Evolutionary conservation across 2,113 vertebrate genomes (phyloP).

Genomic region (Probosciger aterrimus): DNA sequence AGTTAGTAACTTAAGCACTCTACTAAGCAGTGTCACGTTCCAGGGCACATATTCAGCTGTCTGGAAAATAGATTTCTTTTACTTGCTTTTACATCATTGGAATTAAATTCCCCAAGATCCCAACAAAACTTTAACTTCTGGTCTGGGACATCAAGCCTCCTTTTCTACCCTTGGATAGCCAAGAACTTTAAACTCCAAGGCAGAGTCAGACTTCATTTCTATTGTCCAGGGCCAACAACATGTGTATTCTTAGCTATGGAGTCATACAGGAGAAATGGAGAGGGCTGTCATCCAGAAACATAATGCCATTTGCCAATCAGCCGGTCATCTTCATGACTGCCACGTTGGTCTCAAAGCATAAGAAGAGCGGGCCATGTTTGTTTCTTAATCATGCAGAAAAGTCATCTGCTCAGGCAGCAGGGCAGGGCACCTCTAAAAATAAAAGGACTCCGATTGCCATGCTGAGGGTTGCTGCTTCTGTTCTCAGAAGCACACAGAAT

Average conservation of each 20-base stretch:
- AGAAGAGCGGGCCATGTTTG: background rate
- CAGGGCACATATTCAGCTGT: background rate
- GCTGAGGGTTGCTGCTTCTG: background rate
- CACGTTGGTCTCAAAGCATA: fast-evolving
- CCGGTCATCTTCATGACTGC: background rate
- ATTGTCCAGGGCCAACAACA: too few species aligned
- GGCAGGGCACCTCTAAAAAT: background rate
- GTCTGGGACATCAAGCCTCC: background rate
- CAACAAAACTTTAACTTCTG: background rate
- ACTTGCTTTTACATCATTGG: background rate
- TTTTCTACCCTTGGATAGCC: background rate
- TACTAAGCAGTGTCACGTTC: background rate
- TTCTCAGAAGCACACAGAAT: background rate
- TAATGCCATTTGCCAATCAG: background rate
- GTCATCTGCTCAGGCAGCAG: background rate
- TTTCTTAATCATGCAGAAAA: background rate
- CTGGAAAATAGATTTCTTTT: background rate
- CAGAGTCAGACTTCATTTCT: background rate
- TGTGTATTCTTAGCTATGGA: background rate
- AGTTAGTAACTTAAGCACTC: background rate
- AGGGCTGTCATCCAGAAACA: background rate
- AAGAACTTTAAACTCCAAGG: background rate
- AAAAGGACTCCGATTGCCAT: background rate
- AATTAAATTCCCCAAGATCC: background rate
- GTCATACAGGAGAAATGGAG: background rate